Evolutionary conservation across 2,113 vertebrate genomes (phyloP).

Genomic region (Ascaphus truei): DNA sequence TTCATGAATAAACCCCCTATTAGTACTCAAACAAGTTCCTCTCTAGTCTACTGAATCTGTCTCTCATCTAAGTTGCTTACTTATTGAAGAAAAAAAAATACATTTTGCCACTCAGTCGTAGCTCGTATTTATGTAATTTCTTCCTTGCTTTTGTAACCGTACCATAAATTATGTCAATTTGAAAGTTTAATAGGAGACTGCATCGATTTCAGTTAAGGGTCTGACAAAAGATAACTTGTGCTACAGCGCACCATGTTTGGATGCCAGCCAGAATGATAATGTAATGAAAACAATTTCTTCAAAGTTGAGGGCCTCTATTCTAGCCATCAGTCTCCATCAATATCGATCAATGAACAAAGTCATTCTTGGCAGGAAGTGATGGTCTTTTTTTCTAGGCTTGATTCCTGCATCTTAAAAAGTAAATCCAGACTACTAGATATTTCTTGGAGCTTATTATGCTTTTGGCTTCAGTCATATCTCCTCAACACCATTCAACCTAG

Average conservation of each 20-base stretch:
- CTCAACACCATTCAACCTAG: no score
- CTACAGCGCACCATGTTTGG: background rate
- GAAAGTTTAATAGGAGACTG: background rate
- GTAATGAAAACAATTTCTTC: constrained; percentile 17
- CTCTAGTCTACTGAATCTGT: no score
- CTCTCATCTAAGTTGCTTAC: no score
- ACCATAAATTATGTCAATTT: constrained; percentile 14
- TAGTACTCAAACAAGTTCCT: no score
- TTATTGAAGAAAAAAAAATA: no score
- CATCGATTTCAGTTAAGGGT: background rate
- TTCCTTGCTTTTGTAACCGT: background rate
- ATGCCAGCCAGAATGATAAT: background rate
- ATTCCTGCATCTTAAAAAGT: no score
- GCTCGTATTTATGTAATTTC: no score
- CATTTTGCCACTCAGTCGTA: no score
- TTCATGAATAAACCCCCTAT: no score
- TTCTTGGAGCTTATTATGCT: no score
- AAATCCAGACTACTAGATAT: no score
- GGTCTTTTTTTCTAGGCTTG: background rate
- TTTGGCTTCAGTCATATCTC: no score
- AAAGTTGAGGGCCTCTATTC: background rate
- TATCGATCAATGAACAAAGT: background rate
- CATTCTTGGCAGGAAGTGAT: background rate
- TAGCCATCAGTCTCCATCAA: background rate
- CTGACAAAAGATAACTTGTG: constrained; percentile 4